A percentile compares a stretch with the other conserved stretches of the same genome.
Evolutionary conservation across 2,797 vertebrate species (phyloP).

Genomic region (Staurois parvus): DNA sequence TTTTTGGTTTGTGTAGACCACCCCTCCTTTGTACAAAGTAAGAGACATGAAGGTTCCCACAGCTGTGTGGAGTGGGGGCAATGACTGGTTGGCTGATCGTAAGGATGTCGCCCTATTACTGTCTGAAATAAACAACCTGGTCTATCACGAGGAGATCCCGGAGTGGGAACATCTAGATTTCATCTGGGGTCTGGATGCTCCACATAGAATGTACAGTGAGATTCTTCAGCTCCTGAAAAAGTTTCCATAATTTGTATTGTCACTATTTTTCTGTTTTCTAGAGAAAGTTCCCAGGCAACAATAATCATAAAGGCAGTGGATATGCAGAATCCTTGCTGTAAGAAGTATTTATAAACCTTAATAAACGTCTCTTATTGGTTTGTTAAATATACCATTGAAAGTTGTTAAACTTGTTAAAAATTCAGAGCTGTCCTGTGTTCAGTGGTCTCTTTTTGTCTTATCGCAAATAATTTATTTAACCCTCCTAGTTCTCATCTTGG

Average conservation of each 20-base stretch:
- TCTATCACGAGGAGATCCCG: slow-evolving; percentile 81
- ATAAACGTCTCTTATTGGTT: no score
- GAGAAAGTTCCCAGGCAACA: no score
- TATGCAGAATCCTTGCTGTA: no score
- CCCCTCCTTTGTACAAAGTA: slow-evolving; percentile 81
- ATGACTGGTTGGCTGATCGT: slow-evolving; percentile 85
- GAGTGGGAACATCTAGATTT: slow-evolving; percentile 92
- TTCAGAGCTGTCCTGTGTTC: no score
- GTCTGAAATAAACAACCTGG: slow-evolving; percentile 79
- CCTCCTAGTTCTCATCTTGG: no score
- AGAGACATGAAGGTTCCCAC: slow-evolving; percentile 85
- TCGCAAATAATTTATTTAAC: no score
- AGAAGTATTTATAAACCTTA: background rate
- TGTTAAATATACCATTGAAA: no score
- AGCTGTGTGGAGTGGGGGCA: slow-evolving; percentile 87
- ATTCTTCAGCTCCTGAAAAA: slow-evolving; percentile 85
- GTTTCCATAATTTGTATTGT: slow-evolving; percentile 5
- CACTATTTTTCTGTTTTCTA: background rate
- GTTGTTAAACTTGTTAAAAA: no score
- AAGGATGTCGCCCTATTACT: slow-evolving; percentile 81
- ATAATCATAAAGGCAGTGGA: background rate
- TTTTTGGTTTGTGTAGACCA: slow-evolving; percentile 74
- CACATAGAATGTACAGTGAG: slow-evolving; percentile 81
- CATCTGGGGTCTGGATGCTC: slow-evolving; percentile 88
- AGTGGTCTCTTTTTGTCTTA: no score